Conservation (phyloP, 1,140 invertebrate genomes). For the Eufriesea mexicana region DNA sequence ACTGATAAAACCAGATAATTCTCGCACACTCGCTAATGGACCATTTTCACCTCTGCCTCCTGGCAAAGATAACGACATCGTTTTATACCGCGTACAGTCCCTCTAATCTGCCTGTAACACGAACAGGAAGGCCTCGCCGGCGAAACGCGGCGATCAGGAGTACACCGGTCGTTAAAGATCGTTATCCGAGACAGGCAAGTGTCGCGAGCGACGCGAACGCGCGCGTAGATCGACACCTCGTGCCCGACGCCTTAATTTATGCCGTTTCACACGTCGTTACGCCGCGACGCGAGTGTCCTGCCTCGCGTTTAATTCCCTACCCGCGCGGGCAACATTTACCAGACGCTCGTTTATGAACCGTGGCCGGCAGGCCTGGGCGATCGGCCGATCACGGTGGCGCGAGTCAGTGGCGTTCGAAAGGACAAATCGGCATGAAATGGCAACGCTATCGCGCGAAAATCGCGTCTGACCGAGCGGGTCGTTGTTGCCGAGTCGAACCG, state of each 20-base stretch:
- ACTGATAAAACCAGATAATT: too few relatives aligned
- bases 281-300: not conserved
- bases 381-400: not conserved
- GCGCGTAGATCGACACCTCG: not conserved
- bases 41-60: not conserved
- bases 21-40: too few relatives aligned
- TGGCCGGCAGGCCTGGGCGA: not conserved
- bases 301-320: slow-evolving; percentile 6
- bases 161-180: not conserved
- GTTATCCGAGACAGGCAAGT: not conserved
- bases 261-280: slow-evolving; percentile 3
- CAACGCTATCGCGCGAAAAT: not conserved
- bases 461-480: too few relatives aligned
- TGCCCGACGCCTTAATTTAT: slow-evolving; percentile 22
- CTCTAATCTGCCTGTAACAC: not conserved
- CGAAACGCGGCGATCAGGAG: not conserved
- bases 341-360: slow-evolving; percentile 3
- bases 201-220: not conserved
- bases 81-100: not conserved
- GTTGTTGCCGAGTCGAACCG: too few relatives aligned
- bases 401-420: not conserved
- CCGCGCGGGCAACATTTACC: slow-evolving; percentile 12
- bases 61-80: not conserved
- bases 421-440: not conserved
- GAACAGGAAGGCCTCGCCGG: not conserved